Evolutionary conservation across 2,888 invertebrate genomes (phyloP).

Genomic region (Coenonympha arcania): DNA sequence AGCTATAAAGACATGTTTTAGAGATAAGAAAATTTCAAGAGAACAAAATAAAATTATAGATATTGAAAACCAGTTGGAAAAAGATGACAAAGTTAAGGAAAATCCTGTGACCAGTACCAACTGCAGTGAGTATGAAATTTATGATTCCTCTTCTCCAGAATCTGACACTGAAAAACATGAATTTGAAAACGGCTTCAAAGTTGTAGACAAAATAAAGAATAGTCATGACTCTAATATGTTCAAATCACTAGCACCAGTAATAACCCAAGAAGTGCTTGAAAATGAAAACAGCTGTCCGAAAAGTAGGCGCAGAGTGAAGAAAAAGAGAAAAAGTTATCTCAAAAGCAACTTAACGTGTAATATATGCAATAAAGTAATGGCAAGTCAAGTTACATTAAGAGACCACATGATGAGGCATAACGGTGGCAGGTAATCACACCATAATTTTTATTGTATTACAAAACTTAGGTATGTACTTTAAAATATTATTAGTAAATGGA

Average conservation of each 20-base stretch:
- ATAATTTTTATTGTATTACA: too few relatives aligned
- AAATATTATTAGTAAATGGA: too few relatives aligned
- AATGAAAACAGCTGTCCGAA: constrained; percentile 8
- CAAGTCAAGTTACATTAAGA: constrained; percentile 44
- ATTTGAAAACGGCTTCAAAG: constrained; percentile 6
- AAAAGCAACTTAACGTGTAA: constrained; percentile 38
- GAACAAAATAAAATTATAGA: background rate
- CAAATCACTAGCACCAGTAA: background rate
- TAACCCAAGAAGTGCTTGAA: background rate
- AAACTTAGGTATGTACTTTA: too few relatives aligned
- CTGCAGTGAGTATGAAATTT: background rate
- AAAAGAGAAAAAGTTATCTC: background rate
- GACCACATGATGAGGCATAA: constrained; percentile 59
- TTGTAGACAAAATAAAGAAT: constrained; percentile 21
- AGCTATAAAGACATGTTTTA: background rate
- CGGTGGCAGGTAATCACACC: constrained; percentile 37
- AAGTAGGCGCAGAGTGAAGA: constrained; percentile 4
- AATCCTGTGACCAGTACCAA: background rate
- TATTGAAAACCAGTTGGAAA: too few relatives aligned
- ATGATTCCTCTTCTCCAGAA: background rate
- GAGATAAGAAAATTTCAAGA: background rate
- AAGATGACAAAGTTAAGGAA: background rate
- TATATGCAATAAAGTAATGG: constrained; percentile 47
- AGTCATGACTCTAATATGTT: constrained; percentile 1
- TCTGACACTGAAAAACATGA: background rate